phyloP scores from a whole-genome alignment of 2,888 invertebrate species.

The Spisula solida region DNA sequence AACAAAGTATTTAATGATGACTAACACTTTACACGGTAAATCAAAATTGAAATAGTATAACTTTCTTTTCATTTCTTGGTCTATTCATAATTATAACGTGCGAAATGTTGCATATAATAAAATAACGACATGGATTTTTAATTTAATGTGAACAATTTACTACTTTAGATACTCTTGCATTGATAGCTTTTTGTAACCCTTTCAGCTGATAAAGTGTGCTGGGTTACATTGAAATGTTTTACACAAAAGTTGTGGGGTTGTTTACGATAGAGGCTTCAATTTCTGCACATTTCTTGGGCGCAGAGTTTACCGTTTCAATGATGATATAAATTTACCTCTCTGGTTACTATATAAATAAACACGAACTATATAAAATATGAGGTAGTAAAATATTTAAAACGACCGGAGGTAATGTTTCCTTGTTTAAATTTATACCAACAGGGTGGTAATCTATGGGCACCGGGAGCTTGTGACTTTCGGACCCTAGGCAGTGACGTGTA shows the following conservation, averaged over 20 bases:
- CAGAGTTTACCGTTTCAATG: not conserved
- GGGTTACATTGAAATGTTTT: not conserved
- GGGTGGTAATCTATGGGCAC: no score
- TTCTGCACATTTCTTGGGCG: not conserved
- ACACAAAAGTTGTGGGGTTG: not conserved
- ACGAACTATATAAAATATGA: no score
- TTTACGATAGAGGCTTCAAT: not conserved
- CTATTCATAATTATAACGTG: constrained; percentile 35
- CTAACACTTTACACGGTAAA: constrained; percentile 17
- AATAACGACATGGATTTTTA: constrained; percentile 20
- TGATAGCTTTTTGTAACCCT: not conserved
- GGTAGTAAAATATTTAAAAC: no score
- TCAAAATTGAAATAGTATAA: constrained; percentile 43
- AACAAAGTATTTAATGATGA: not conserved
- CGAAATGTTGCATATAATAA: constrained; percentile 31
- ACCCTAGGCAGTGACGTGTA: no score
- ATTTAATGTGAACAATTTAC: constrained; percentile 27
- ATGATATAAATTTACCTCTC: no score
- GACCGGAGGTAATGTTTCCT: no score
- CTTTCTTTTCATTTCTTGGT: constrained; percentile 33
- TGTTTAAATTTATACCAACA: no score
- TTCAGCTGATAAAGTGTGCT: not conserved
- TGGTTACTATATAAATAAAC: no score
- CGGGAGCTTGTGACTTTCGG: no score
- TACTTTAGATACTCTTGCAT: not conserved